Base-by-base conservation (phyloP, 2,113 vertebrate species). In the Lampris megalopsis region DNA sequence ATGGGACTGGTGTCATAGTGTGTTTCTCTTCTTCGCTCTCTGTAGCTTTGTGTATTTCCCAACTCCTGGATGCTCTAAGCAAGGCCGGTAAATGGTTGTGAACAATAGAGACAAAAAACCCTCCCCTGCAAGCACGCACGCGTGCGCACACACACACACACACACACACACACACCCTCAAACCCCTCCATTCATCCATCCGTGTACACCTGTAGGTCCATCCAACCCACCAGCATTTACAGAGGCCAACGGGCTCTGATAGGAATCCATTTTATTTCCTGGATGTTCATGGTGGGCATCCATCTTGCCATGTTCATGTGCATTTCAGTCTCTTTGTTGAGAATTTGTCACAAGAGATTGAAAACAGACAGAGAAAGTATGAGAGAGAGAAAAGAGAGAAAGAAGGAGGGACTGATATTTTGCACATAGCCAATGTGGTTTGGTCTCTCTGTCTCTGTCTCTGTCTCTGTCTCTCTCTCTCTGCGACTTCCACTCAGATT, bases 401-500 rank as follows among this genome's bases (percentile, higher is more conserved):
- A 8, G 48, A 71, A 49, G 53, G 49, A 72, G 58, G n/a, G 43
- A 67, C 49, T 63, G 59, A 83, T 63, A 71, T 82, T 79, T 78
- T 70, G 56, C 76, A 70, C 57, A 70, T 60, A 73, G 58, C 79
- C 58, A 60, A 70, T 86, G 69, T 83, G 82, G 66, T 85, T 80
- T 50, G 67, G 61, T 65, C 53, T 77, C 36, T 13, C 42, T 5
- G n/a, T 35, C 9, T 38, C 54, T 42, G 65, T 53, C 60, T 36
- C 69, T 58, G 61, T n/a, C 49, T 6, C 45, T 63, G 36, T 53
- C 13, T 50, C 40, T 64, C 68, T 43, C 59, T 75, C 59, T 57
- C 71, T 37, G 52, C 67, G 37, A 77, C 68, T 77, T 75, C 75
- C 76, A 79, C 84, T 89, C 83, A 77, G 56, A 85, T 85, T 87